Base-by-base conservation (phyloP, 2,797 vertebrate genomes). In the Pterois miles region DNA sequence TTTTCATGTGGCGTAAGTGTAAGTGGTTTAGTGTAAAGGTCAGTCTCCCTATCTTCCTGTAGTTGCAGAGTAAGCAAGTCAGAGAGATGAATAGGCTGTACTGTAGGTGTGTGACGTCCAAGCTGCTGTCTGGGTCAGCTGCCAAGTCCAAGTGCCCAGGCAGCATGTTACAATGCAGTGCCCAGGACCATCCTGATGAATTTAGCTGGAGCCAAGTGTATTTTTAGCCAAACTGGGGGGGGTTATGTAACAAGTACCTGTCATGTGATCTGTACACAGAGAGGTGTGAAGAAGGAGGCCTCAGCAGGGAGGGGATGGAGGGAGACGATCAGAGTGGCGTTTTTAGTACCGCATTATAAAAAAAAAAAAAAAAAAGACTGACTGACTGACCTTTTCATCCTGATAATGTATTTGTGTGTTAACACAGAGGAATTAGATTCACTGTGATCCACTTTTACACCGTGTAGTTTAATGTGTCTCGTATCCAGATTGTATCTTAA, bases 191-290 rank as follows among this genome's bases (percentile, higher is more conserved):
- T 86, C 73, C 88, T 84, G 78, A 90, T 93, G 78, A 91, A 89
- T 94, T 90, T 85, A 88, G 86, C 90, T 82, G 77, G 40, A 88
- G 81, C 82, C 62, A 48, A 68, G 33, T 65, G 88, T 95, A 95
- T 96, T 95, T 95, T 95, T 95, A 95, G 92, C 83, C 65, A 50
- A 36, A 71, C 0, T 52, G 65, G 56, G 34, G 83, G 67, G 56
- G 34, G 83, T 95, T 95, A 93, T 93, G 87, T 93, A 95, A 95
- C 86, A 20, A 81, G 84, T 88, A 91, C 83, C 90, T 90, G 93
- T 93, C 91, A 94, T 93, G 91, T 93, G 91, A 92, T 92, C 89
- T 84, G 76, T 34, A 62, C 82, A 76, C 67, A 57, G 79, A 74
- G 80, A 78, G 68, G 72, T 1, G 5, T 69, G 79, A 86, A 79